A percentile compares a stretch with the other conserved stretches of the same genome.
Conservation (phyloP, 2,113 vertebrate genomes). For the Abramis brama region DNA sequence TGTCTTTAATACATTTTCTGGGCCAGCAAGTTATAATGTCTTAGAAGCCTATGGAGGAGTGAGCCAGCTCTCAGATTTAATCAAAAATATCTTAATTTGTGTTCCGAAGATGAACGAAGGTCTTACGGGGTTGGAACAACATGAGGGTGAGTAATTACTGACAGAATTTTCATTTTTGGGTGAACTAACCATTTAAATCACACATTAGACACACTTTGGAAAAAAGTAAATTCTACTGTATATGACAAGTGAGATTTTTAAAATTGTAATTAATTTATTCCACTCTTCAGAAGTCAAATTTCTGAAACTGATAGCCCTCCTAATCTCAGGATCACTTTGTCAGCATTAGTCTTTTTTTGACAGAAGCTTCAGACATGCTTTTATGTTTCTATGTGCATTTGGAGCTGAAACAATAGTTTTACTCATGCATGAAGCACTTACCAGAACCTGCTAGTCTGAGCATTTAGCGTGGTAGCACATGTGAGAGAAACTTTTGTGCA, state of each 20-base stretch:
- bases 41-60: no score
- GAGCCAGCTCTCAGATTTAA: no score
- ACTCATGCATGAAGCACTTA: conserved; percentile 54
- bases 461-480: conserved; percentile 12
- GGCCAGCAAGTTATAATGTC: no score
- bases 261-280: neutral
- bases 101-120: no score
- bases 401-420: conserved; percentile 2
- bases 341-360: neutral
- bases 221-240: neutral
- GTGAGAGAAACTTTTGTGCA: neutral
- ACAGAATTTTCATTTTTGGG: no score
- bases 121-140: no score
- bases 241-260: neutral
- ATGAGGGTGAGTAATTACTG: no score
- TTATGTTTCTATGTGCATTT: conserved; percentile 14
- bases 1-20: no score
- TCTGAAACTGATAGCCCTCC: neutral
- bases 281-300: neutral
- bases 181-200: no score
- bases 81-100: no score
- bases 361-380: conserved; percentile 44
- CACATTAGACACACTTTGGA: neutral
- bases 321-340: conserved; percentile 22
- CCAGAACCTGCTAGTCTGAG: conserved; percentile 33